Conservation (phyloP, 2,113 vertebrate species). For the Tapirus terrestris region DNA sequence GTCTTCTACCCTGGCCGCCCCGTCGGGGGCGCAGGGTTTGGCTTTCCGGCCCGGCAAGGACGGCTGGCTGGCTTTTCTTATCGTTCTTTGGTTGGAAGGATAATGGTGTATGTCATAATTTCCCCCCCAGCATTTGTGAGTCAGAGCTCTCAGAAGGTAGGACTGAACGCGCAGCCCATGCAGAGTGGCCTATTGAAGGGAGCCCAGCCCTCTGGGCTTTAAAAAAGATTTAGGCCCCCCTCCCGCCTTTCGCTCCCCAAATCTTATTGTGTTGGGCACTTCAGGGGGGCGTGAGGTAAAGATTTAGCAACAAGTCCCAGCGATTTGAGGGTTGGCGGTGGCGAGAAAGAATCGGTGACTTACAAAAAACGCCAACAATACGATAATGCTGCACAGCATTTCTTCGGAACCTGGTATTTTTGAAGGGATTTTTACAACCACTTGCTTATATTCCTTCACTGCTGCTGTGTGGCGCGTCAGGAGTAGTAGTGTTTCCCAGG, state of each 20-base stretch:
- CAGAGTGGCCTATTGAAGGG: constrained; percentile 68
- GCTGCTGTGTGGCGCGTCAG: constrained; percentile 39
- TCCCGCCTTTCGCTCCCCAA: background rate
- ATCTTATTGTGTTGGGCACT: background rate
- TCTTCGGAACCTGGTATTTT: constrained; percentile 51
- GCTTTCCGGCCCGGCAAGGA: background rate
- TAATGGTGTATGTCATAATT: constrained; percentile 71
- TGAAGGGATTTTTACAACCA: constrained; percentile 48
- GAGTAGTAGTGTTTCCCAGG: constrained; percentile 56
- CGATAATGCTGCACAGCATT: constrained; percentile 36
- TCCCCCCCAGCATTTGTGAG: constrained; percentile 62
- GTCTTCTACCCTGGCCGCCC: background rate
- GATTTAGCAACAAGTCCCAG: constrained; percentile 77
- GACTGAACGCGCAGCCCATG: constrained; percentile 66
- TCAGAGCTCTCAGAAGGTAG: constrained; percentile 71
- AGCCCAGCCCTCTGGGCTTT: constrained; percentile 46
- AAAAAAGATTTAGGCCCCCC: background rate
- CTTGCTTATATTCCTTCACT: constrained; percentile 27
- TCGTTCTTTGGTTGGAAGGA: constrained; percentile 36
- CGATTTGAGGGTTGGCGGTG: background rate
- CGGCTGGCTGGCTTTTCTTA: constrained; percentile 9
- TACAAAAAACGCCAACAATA: constrained; percentile 57
- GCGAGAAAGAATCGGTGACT: constrained; percentile 44
- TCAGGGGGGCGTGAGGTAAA: constrained; percentile 30
- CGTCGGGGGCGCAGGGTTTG: constrained; percentile 47